phyloP scores from a whole-genome alignment of 2,797 vertebrate genomes.

The Mycteria americana region DNA sequence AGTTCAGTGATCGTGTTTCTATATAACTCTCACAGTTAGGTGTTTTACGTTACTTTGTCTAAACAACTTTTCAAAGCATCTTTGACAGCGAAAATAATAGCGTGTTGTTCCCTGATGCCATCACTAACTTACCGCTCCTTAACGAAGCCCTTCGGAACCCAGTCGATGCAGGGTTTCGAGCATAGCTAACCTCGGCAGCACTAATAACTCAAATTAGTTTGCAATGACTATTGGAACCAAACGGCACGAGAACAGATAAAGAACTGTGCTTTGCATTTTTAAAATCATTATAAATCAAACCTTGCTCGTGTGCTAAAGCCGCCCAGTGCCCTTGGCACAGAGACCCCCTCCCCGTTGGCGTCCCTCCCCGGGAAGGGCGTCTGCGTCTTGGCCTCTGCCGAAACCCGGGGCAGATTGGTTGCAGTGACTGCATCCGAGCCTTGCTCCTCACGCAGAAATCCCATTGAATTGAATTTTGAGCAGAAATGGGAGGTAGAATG shows the following conservation, averaged over 20 bases:
- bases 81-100: neutral
- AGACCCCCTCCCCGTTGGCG: neutral
- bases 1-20: conserved; percentile 61
- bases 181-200: neutral
- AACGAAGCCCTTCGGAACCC: neutral
- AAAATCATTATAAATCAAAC: neutral
- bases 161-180: neutral
- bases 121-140: neutral
- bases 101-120: neutral
- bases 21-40: conserved; percentile 27
- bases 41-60: conserved; percentile 49
- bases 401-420: neutral
- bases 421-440: rapidly evolving
- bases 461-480: neutral
- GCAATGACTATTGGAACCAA: neutral
- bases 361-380: neutral
- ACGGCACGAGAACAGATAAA: neutral
- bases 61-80: conserved; percentile 49
- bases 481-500: neutral
- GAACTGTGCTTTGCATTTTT: neutral
- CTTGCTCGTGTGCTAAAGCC: neutral
- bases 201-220: neutral
- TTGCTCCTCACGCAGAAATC: neutral
- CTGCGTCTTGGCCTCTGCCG: neutral
- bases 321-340: neutral